These are phyloP conservation scores for Luperina nickerlii DNA, from an alignment of 2,888 invertebrate species.

Conservation along the genomic window DNA sequence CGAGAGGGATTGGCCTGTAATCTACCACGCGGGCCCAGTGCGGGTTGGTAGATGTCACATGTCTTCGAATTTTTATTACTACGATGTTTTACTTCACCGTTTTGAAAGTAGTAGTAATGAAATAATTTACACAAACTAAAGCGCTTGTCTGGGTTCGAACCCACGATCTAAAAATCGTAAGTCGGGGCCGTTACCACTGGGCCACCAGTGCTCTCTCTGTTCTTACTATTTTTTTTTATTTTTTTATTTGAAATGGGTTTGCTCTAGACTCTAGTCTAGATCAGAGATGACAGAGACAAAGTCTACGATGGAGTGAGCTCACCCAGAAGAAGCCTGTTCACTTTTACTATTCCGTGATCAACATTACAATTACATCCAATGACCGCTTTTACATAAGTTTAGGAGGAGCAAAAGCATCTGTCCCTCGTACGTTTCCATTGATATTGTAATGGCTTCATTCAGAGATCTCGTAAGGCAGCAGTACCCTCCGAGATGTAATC, in stretches of 20 bases:
- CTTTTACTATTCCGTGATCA: conserved; percentile 13
- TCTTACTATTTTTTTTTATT: conserved; percentile 13
- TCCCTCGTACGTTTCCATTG: conserved; percentile 19
- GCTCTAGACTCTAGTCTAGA: too few relatives aligned
- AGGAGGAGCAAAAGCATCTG: conserved; percentile 12
- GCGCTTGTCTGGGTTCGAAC: neutral
- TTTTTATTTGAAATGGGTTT: too few relatives aligned
- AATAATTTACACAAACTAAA: neutral
- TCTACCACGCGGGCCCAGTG: too few relatives aligned
- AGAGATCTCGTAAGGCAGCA: conserved; percentile 40
- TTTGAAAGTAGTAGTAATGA: neutral
- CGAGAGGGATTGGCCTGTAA: too few relatives aligned
- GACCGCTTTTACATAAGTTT: conserved; percentile 19
- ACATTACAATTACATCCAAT: conserved; percentile 11
- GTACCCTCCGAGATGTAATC: conserved; percentile 42
- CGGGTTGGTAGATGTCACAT: too few relatives aligned
- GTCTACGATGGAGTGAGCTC: too few relatives aligned
- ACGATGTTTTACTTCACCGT: too few relatives aligned
- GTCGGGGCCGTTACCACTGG: neutral
- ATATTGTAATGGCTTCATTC: conserved; percentile 44
- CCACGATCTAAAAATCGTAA: neutral
- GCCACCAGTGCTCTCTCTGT: neutral
- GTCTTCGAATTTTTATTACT: too few relatives aligned
- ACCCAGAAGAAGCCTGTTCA: too few relatives aligned
- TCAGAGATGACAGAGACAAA: too few relatives aligned